phyloP scores from a whole-genome alignment of 2,113 vertebrate species.

The Cromileptes altivelis region DNA sequence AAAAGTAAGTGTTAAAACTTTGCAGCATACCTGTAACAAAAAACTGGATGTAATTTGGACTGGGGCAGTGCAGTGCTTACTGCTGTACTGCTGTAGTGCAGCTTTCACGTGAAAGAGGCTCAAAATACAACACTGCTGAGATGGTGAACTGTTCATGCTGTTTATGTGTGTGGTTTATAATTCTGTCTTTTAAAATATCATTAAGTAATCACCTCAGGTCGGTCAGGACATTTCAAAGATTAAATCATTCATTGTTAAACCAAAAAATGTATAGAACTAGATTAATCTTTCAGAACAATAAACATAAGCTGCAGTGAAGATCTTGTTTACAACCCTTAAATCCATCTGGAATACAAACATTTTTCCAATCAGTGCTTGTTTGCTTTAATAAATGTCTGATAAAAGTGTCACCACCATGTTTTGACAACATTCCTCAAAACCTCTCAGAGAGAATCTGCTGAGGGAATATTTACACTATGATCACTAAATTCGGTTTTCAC shows the following conservation, averaged over 20 bases:
- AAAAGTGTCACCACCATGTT: constrained; percentile 31
- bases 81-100: background rate
- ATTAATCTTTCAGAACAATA: background rate
- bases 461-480: constrained; percentile 16
- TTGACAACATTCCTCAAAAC: constrained; percentile 34
- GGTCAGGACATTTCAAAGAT: background rate
- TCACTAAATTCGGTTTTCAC: constrained; percentile 29
- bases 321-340: background rate
- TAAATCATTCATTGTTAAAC: background rate
- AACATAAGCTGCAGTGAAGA: background rate
- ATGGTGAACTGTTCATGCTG: no score
- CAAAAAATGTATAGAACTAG: background rate
- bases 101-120: background rate
- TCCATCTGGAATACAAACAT: background rate
- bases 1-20: background rate
- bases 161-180: background rate
- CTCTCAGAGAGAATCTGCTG: constrained; percentile 26
- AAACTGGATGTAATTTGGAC: background rate
- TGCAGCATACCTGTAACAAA: constrained; percentile 7
- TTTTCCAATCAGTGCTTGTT: background rate
- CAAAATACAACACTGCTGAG: background rate
- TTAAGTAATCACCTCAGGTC: background rate
- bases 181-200: background rate
- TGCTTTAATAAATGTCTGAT: constrained; percentile 12
- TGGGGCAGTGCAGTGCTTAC: background rate